phyloP scores from a whole-genome alignment of 2,797 vertebrate species.

The Macropodus opercularis region DNA sequence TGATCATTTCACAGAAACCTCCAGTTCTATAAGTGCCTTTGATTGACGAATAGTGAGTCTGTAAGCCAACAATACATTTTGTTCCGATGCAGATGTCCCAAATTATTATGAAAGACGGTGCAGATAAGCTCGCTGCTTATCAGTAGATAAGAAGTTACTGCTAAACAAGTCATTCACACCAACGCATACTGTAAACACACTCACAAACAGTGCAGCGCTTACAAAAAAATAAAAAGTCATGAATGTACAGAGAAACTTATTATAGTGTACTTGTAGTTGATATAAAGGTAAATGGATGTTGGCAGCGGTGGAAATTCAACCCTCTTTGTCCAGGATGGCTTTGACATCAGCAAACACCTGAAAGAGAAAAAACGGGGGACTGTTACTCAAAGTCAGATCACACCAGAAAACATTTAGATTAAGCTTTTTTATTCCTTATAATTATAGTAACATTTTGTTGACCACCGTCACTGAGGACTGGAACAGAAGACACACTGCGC shows the following conservation, averaged over 20 bases:
- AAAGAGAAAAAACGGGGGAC: slow-evolving; percentile 40
- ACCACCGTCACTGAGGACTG: not conserved
- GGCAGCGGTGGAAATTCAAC: slow-evolving; percentile 72
- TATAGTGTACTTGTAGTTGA: slow-evolving; percentile 48
- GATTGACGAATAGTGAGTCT: slow-evolving; percentile 8
- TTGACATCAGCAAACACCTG: slow-evolving; percentile 95
- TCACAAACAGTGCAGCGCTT: slow-evolving; percentile 40
- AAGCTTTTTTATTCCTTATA: not conserved
- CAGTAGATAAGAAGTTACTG: slow-evolving; percentile 17
- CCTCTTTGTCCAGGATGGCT: slow-evolving; percentile 90
- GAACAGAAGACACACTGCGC: no score
- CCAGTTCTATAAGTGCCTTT: slow-evolving; percentile 8
- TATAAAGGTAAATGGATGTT: slow-evolving; percentile 59
- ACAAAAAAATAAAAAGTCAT: slow-evolving; percentile 73
- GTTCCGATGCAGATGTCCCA: slow-evolving; percentile 29
- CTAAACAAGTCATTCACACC: slow-evolving; percentile 37
- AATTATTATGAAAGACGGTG: slow-evolving; percentile 33
- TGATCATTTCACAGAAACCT: slow-evolving; percentile 5
- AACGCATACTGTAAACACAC: slow-evolving; percentile 28
- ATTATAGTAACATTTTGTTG: not conserved
- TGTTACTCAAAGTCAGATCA: not conserved
- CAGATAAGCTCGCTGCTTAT: slow-evolving; percentile 13
- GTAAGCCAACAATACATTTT: slow-evolving; percentile 22
- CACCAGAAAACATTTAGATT: not conserved
- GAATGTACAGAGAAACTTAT: slow-evolving; percentile 61